Base-by-base conservation (phyloP, 2,113 vertebrate species). In the Pimephales promelas region DNA sequence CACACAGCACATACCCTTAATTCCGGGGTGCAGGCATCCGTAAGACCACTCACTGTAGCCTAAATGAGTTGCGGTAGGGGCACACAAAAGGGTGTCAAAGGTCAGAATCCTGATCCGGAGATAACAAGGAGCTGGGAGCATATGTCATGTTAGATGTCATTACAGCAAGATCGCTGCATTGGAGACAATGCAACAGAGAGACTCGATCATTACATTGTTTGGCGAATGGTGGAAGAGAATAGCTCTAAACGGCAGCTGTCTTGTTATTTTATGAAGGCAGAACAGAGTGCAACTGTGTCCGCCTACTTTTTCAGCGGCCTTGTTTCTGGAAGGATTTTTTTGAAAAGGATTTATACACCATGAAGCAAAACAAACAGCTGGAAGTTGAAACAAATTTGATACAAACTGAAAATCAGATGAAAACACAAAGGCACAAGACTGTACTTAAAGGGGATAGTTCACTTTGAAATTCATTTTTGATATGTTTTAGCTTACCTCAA, bases 61-160 rank as follows among this genome's bases (percentile, higher is more conserved):
- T 74, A 61, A 81, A 64, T 4, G 40, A 71, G 57, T 40, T 74
- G 59, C 45, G 45, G 31, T 49, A 66, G 31, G 26, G 13, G 14
- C 28, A 22, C 72, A 84, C 73, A 61, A 78, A 75, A 40, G 31
- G 34, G 78, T 56, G 31, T 18, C 36, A 45, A 54, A 77, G 73
- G 82, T 70, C 82, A 31, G 20, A 26, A 24, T 59, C 47, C 61
- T 77, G n/a, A 68, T 36, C 47, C 72, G 10, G 49, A 56, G 64
- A 11, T 64, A 83, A 56, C 82, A 83, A 82, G 64, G 43, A 74
- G 22, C 56, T 47, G 47, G 73, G 64, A 47, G 22, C 73, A 40
- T 75, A 45, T 71, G 82, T 54, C 59, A 76, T 56, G 73, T 70
- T 68, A 31, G 49, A 47, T 45, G 64, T 73, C 54, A 83, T 45